phyloP scores from a whole-genome alignment of 2,113 vertebrate species.

The Prolemur simus region DNA sequence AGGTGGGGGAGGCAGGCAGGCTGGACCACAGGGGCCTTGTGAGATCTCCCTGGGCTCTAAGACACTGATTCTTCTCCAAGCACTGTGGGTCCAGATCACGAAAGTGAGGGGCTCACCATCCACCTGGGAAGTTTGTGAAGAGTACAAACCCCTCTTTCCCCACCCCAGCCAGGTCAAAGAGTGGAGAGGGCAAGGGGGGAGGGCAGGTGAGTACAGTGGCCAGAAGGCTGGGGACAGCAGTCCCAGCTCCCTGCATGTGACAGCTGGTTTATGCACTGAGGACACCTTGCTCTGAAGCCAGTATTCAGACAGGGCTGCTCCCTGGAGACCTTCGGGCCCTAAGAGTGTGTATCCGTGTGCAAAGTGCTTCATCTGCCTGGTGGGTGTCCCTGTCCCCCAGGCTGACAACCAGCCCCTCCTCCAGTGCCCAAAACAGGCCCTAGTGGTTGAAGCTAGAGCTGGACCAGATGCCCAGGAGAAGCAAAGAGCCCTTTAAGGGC shows the following conservation, averaged over 20 bases:
- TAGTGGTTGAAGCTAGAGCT: not conserved
- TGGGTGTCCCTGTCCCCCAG: too few relatives aligned
- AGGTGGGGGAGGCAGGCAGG: not conserved
- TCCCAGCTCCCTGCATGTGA: not conserved
- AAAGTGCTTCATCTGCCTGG: not conserved
- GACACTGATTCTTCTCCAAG: not conserved
- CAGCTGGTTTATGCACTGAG: not conserved
- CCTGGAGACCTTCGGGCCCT: not conserved
- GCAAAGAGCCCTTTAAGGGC: not conserved
- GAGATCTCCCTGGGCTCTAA: not conserved
- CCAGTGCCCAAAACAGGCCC: not conserved
- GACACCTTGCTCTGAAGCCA: not conserved
- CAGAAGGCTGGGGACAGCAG: not conserved
- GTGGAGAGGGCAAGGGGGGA: not conserved
- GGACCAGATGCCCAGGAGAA: not conserved
- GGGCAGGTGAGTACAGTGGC: not conserved
- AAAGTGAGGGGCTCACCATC: not conserved
- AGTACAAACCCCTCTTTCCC: not conserved
- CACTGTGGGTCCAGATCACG: too few relatives aligned
- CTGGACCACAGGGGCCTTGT: fast-evolving
- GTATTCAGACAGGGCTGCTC: not conserved
- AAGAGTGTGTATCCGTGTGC: not conserved
- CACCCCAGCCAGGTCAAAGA: not conserved
- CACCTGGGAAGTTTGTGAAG: not conserved
- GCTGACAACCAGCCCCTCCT: not conserved